A percentile compares a stretch with the other conserved stretches of the same genome.
Evolutionary conservation across 2,113 vertebrate species (phyloP).

Genomic region (Phaetusa simplex): DNA sequence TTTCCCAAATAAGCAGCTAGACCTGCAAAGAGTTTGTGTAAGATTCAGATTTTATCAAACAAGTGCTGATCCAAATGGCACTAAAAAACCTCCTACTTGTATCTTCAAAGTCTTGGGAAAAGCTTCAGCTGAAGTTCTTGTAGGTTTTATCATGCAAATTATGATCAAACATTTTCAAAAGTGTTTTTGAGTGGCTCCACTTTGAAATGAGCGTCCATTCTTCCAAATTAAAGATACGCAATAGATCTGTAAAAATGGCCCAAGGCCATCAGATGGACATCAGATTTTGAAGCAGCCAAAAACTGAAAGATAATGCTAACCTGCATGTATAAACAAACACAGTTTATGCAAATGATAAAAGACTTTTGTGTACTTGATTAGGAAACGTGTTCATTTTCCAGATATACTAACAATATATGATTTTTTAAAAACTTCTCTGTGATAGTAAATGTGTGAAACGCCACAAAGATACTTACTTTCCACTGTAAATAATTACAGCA

Average conservation of each 20-base stretch:
- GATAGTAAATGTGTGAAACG: neutral
- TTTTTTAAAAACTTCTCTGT: neutral
- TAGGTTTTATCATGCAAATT: neutral
- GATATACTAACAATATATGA: neutral
- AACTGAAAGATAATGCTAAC: neutral
- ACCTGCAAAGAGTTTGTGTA: neutral
- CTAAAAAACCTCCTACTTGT: neutral
- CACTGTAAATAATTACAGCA: neutral
- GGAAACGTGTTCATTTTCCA: neutral
- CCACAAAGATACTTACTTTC: neutral
- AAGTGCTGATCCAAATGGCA: neutral
- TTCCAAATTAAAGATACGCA: neutral
- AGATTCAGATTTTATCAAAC: neutral
- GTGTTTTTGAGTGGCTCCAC: neutral
- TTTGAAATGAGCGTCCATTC: neutral
- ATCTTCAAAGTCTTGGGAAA: neutral
- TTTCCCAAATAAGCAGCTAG: neutral
- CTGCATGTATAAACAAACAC: neutral
- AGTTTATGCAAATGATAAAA: neutral
- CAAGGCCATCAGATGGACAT: neutral
- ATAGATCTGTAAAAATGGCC: neutral
- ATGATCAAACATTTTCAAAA: neutral
- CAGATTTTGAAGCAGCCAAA: neutral
- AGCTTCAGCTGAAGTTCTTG: neutral
- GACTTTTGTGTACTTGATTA: neutral